phyloP scores from a whole-genome alignment of 2,888 invertebrate genomes.

The Cistogaster globosa region DNA sequence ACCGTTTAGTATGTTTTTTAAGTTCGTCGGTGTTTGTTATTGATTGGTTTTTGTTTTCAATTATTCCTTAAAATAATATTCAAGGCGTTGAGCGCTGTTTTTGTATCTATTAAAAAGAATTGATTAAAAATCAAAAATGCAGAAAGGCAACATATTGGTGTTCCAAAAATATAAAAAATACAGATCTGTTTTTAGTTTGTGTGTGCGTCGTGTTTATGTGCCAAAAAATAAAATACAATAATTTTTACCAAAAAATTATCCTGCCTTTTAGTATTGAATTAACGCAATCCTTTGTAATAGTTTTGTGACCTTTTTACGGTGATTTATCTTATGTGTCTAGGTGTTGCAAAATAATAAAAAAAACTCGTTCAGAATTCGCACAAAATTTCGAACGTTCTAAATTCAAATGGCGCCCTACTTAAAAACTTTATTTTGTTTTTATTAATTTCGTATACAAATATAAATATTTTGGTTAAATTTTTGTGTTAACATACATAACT shows the following conservation, averaged over 20 bases:
- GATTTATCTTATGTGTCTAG: background rate
- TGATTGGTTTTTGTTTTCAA: constrained; percentile 7
- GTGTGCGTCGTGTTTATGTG: no score
- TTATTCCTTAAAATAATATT: background rate
- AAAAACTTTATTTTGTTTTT: constrained; percentile 26
- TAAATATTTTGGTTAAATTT: constrained; percentile 13
- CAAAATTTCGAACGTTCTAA: constrained; percentile 14
- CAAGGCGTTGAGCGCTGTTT: no score
- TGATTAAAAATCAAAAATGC: no score
- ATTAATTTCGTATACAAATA: background rate
- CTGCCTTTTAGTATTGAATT: background rate
- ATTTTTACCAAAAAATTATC: background rate
- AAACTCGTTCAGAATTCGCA: constrained; percentile 17
- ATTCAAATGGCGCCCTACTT: constrained; percentile 57
- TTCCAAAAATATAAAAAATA: no score
- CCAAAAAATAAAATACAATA: background rate
- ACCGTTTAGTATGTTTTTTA: constrained; percentile 55
- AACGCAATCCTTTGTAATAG: constrained; percentile 44
- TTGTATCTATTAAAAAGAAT: no score
- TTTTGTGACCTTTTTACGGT: background rate
- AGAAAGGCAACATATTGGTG: no score
- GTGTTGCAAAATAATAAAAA: background rate
- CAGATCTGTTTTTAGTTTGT: no score
- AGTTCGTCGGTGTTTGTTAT: constrained; percentile 30
- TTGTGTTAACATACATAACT: background rate